Base-by-base conservation (phyloP, 2,113 vertebrate species). In the Symphodus melops region DNA sequence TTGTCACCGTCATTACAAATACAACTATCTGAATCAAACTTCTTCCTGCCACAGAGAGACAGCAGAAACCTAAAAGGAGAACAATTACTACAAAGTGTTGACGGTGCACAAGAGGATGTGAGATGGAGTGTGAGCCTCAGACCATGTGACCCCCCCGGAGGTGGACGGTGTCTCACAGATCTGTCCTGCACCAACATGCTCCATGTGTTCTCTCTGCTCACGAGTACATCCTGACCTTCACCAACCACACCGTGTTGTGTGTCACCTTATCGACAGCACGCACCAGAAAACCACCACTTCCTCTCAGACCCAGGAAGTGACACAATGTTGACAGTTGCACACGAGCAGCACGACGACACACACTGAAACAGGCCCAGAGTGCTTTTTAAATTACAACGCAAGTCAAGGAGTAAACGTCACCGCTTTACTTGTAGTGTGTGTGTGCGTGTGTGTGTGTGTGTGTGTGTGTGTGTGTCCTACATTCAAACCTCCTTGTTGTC, bases 251-350 rank as follows among this genome's bases (percentile, higher is more conserved):
- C 21, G 49, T 33, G 55, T 44, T 73, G 14, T 70, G 21, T 7
- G 20, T 61, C 3, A 11, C 17, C 3, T 57, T 68, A 48, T 68
- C 13, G 37, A 44, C 79, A 68, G 60, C 55, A 77, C 14, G 17
- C 41, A 69, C 58, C 79, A 79, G 52, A 72, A 76, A 88, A 78
- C 77, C 80, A 67, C 81, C 39, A 69, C 72, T 90, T 91, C 91
- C 85, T 85, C 72, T 75, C 28, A 66, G 59, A 73, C 21, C 17
- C 84, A 88, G 88, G 88, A 91, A 89, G 56, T 91, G 84, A 85
- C 46, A 82, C 64, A 72, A 78, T 13, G 19, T 46, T 72, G 59
- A 64, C 75, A 33, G 79, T 75, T 82, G 58, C 55, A 41, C 20
- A 13, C 4, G 59, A 57, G 73, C 14, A 39, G 17, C 2, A 72